Conservation (phyloP, 2,888 invertebrate genomes). For the Yponomeuta cagnagella region DNA sequence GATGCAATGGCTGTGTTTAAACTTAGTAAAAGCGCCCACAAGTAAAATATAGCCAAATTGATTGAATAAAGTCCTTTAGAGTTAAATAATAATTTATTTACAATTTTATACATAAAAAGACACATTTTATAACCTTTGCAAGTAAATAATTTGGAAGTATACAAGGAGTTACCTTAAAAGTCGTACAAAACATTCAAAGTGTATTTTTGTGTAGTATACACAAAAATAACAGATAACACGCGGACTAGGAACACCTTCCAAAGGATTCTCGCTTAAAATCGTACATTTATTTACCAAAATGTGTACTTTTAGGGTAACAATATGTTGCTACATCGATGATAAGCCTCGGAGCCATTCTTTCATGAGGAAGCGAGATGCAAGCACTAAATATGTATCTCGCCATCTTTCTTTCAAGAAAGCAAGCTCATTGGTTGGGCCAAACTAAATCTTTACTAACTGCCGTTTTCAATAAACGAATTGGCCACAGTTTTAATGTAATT, state of each 20-base stretch:
- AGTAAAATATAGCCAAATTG: not conserved
- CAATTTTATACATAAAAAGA: not conserved
- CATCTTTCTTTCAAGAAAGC: not conserved
- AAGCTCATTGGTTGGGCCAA: not conserved
- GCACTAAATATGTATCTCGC: not conserved
- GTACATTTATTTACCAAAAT: conserved; percentile 17
- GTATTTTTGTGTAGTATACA: no score
- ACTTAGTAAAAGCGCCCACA: not conserved
- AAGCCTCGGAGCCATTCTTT: conserved; percentile 25
- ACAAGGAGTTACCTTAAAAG: conserved; percentile 15
- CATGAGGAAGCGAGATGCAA: not conserved
- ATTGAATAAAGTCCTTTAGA: not conserved
- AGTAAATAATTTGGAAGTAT: no score
- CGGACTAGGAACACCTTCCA: conserved; percentile 50
- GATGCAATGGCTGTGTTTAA: not conserved
- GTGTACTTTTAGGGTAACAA: conserved; percentile 46
- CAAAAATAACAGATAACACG: conserved; percentile 49
- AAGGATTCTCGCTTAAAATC: conserved; percentile 21
- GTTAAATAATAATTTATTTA: conserved; percentile 2
- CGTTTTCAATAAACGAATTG: no score
- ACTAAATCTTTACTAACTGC: not conserved
- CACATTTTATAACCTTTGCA: not conserved
- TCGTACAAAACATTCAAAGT: conserved; percentile 27
- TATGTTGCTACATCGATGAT: not conserved
- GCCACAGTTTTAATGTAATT: no score